Evolutionary conservation across 2,888 invertebrate genomes (phyloP).

Genomic region (Sphaerophoria rueppellii): DNA sequence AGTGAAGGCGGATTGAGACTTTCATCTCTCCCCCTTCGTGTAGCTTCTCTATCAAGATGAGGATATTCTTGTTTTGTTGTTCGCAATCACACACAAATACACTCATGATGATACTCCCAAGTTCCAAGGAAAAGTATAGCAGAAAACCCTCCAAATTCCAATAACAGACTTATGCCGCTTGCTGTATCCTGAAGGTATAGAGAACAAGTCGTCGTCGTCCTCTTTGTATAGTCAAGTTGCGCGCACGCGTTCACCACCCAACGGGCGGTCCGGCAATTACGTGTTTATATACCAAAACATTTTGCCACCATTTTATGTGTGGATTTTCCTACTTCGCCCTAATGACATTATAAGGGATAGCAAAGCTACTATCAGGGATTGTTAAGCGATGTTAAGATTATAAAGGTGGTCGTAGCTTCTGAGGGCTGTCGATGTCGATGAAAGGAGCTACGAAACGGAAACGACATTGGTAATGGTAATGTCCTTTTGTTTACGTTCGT

Average conservation of each 20-base stretch:
- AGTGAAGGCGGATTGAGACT: constrained; percentile 49
- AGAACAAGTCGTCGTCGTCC: constrained; percentile 4
- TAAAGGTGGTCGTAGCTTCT: constrained; percentile 44
- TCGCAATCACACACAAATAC: constrained; percentile 1
- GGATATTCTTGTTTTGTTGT: constrained; percentile 26
- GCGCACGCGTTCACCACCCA: constrained; percentile 75
- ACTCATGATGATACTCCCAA: constrained; percentile 39
- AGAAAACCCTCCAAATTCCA: constrained; percentile 43
- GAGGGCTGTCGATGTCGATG: not conserved
- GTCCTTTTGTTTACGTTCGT: constrained; percentile 70
- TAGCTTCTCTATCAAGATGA: not conserved
- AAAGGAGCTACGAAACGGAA: constrained; percentile 45
- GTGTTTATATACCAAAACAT: constrained; percentile 74
- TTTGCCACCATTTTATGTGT: constrained; percentile 74
- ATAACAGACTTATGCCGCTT: constrained; percentile 33
- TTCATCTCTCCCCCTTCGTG: constrained; percentile 46
- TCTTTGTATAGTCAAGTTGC: constrained; percentile 43
- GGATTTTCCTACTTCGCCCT: constrained; percentile 70
- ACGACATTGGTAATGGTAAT: constrained; percentile 73
- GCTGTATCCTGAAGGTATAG: constrained; percentile 16
- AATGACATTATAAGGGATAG: constrained; percentile 66
- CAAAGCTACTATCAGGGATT: constrained; percentile 57
- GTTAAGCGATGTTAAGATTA: constrained; percentile 41
- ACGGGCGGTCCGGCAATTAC: constrained; percentile 76
- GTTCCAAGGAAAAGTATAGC: not conserved